phyloP scores from a whole-genome alignment of 2,888 invertebrate species.

The Netelia inedita region DNA sequence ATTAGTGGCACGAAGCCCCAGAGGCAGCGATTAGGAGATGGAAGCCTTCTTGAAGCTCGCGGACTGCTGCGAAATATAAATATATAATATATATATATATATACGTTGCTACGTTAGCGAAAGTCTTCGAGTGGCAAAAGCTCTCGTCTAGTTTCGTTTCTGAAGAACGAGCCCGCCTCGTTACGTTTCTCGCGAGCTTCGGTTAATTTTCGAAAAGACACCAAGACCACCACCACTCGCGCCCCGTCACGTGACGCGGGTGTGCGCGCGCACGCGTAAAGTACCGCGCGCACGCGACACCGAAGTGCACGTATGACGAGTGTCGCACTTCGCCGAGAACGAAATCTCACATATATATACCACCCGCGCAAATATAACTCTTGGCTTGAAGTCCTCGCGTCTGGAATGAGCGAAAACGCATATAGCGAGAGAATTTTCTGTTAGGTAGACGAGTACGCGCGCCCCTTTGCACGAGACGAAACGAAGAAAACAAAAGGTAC shows the following conservation, averaged over 20 bases:
- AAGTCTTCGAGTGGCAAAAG: conserved; percentile 19
- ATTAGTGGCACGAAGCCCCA: conserved; percentile 43
- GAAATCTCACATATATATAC: conserved; percentile 1
- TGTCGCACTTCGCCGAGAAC: conserved; percentile 10
- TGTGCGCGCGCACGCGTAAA: background rate
- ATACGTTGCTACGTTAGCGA: background rate
- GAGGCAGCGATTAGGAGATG: conserved; percentile 34
- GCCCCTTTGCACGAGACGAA: background rate
- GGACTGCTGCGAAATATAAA: background rate
- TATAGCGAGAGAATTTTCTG: background rate
- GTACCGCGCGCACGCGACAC: background rate
- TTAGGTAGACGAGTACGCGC: background rate
- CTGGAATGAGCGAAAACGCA: conserved; percentile 5
- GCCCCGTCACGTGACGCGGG: conserved; percentile 18
- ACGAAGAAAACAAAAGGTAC: conserved; percentile 32
- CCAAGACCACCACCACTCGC: conserved; percentile 11
- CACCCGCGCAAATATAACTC: conserved; percentile 60
- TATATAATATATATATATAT: background rate
- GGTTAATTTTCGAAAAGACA: conserved; percentile 52
- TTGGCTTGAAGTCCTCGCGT: conserved; percentile 34
- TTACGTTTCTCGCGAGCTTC: conserved; percentile 16
- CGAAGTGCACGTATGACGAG: background rate
- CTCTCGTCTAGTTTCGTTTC: conserved; percentile 45
- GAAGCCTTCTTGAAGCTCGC: conserved; percentile 36
- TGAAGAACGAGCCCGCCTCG: conserved; percentile 16